Conservation (phyloP, 2,888 invertebrate species). For the Mantis religiosa region DNA sequence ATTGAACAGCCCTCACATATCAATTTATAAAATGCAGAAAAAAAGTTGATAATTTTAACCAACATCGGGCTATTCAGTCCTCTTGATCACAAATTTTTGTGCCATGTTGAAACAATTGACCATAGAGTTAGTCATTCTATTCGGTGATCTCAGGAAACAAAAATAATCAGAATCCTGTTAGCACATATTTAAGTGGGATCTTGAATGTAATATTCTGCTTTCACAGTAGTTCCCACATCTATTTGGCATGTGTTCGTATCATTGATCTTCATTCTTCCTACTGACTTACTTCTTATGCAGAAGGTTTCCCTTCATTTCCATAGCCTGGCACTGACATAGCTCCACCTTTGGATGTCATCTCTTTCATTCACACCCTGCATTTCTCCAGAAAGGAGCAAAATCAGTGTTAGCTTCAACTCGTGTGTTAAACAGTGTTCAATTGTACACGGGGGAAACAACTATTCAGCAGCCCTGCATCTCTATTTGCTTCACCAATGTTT, state of each 20-base stretch:
- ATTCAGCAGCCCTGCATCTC: not conserved
- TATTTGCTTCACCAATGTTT: not conserved
- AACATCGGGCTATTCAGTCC: no score
- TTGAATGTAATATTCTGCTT: not conserved
- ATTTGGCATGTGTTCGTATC: not conserved
- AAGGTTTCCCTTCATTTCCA: not conserved
- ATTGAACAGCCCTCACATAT: no score
- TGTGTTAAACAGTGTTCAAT: not conserved
- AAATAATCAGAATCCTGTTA: no score
- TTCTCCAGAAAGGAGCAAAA: not conserved
- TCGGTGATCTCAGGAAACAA: no score
- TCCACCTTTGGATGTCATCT: not conserved
- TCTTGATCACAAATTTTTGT: no score
- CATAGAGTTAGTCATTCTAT: no score
- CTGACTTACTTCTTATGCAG: not conserved
- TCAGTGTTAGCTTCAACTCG: not conserved
- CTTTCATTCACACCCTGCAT: not conserved
- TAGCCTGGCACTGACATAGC: not conserved
- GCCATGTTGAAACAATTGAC: no score
- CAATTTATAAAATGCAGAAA: no score
- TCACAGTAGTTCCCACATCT: slow-evolving; percentile 34
- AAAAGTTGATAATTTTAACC: no score
- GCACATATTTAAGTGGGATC: no score
- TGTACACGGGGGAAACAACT: not conserved
- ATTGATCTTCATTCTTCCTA: not conserved